Conservation (phyloP, 2,797 vertebrate species). For the Pygocentrus nattereri region DNA sequence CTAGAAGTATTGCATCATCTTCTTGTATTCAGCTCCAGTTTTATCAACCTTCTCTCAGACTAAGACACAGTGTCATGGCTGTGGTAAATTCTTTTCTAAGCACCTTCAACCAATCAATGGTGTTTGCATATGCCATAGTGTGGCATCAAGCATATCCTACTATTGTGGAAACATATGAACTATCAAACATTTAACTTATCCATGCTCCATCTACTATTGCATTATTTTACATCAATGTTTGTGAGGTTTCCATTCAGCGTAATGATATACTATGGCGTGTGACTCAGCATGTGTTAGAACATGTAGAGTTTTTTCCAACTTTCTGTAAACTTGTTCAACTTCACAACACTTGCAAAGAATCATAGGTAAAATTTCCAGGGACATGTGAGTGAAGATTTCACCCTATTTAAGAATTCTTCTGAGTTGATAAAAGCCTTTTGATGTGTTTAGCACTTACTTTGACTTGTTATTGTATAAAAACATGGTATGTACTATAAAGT, state of each 20-base stretch:
- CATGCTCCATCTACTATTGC: background rate
- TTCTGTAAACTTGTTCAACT: background rate
- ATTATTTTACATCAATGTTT: background rate
- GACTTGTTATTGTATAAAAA: no score
- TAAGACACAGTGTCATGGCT: conserved; percentile 20
- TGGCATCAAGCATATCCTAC: background rate
- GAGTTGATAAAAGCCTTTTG: no score
- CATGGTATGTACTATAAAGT: no score
- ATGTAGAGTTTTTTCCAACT: background rate
- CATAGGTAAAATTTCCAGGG: no score
- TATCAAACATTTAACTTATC: background rate
- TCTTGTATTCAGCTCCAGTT: conserved; percentile 17
- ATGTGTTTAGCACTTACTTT: no score
- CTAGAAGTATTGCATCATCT: conserved; percentile 52
- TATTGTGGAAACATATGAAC: background rate
- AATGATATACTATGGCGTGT: no score
- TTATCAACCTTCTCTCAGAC: conserved; percentile 17
- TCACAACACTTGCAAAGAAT: background rate
- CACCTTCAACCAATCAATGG: background rate
- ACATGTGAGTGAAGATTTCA: no score
- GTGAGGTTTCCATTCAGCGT: background rate
- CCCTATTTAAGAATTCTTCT: no score
- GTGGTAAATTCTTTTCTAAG: conserved; percentile 21
- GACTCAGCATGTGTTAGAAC: background rate
- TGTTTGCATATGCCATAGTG: background rate